Evolutionary conservation across 2,797 vertebrate species (phyloP), one percentile per base, ranked within the genome.

Genomic region (Malacoraja senta): DNA sequence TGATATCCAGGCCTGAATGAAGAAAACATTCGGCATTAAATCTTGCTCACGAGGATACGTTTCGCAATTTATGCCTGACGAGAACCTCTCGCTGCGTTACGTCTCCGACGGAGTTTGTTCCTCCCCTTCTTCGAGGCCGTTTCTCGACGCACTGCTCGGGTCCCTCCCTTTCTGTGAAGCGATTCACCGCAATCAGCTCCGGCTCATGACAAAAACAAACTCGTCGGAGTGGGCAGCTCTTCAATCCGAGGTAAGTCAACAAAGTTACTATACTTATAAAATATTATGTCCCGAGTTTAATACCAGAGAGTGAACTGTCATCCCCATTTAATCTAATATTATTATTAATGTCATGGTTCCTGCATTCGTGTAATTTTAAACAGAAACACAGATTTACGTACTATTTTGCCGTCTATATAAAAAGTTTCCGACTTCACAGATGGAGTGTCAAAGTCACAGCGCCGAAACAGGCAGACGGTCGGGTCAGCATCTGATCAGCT

Each of bases 401-500:
- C 78, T 79, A 79, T 21, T 13, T 44, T 76, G 35, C 24, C 17
- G 53, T 58, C 93, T 53, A 76, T 83, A 83, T 15, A 86, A 63
- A 86, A 9, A 13, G 10, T 32, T 21, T 19, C 65, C 61, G 61
- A 24, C 17, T 68, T 63, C n/a, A 68, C 61, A 93, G 29, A 94
- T 94, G 94, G 12, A 93, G 92, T 35, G 93, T 3, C 74, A 93
- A n/a, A 65, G 29, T 21, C 19, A 78, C 0, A 0, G 0, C 24
- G 24, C 65, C 93, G 93, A 94, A 53, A 93, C 93, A 19, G 92
- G 94, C 9, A 1, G 68, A 8, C 91, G 6, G 15, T 38, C 84
- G 83, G 80, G 53, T 93, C 93, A 8, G 35, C 4, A n/a, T 84
- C 93, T 15, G 95, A 98, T 98, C 96, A 97, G 97, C 0, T 96